Percentiles rank a stretch among this genome's conserved stretches.
phyloP scores from a whole-genome alignment of 2,113 vertebrate species.

The Tamias sibiricus region DNA sequence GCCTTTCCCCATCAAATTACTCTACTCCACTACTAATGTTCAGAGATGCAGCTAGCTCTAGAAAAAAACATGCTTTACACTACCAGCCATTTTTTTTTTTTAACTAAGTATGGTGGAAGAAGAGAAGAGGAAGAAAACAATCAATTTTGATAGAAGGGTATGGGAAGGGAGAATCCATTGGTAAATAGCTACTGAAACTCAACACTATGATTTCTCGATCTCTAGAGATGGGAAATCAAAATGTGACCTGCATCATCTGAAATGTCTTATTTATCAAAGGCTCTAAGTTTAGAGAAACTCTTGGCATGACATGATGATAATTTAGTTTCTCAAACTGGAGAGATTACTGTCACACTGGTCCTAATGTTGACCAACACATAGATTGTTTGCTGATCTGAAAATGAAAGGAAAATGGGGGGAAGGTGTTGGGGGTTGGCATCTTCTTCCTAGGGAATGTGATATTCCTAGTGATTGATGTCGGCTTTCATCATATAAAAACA shows the following conservation, averaged over 20 bases:
- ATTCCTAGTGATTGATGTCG: not conserved
- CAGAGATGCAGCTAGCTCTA: not conserved
- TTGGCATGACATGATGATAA: not conserved
- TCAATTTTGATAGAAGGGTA: not conserved
- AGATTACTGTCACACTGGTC: not conserved
- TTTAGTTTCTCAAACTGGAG: not conserved
- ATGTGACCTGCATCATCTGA: not conserved
- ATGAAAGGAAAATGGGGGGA: not conserved
- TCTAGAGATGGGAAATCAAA: not conserved
- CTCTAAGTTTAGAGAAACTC: not conserved
- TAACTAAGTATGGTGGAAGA: rapidly evolving
- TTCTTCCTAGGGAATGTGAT: not conserved
- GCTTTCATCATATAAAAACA: not conserved
- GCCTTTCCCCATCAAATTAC: not conserved
- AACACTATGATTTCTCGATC: not conserved
- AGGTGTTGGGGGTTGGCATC: too few species aligned
- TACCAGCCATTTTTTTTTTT: not conserved
- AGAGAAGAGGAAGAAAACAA: not conserved
- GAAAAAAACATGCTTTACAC: not conserved
- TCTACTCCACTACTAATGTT: not conserved
- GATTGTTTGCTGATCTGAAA: not conserved
- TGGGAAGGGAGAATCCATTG: not conserved
- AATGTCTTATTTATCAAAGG: not conserved
- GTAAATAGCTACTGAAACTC: not conserved
- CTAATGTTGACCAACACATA: not conserved